A percentile compares a stretch with the other conserved stretches of the same genome.
These are phyloP conservation scores for Nudaria mundana DNA, from an alignment of 2,888 invertebrate genomes.

Conservation along the genomic window DNA sequence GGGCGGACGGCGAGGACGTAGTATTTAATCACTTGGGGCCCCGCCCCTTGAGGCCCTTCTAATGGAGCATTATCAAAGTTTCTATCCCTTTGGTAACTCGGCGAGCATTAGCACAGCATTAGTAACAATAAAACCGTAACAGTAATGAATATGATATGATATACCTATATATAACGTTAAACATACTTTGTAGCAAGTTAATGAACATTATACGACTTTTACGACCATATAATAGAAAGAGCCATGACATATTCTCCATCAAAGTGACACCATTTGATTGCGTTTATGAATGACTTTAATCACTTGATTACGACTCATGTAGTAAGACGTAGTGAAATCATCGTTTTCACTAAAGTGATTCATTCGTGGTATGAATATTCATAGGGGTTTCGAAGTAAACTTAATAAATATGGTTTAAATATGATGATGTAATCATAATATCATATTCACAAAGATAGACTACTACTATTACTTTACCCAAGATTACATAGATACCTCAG, in stretches of 20 bases:
- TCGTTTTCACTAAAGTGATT: slow-evolving; percentile 25
- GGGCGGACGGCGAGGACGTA: too few relatives aligned
- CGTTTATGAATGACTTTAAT: slow-evolving; percentile 28
- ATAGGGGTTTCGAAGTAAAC: slow-evolving; percentile 27
- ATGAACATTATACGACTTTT: slow-evolving; percentile 12
- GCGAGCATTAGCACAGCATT: too few relatives aligned
- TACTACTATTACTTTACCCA: too few relatives aligned
- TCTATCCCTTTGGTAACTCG: too few relatives aligned
- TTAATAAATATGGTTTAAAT: slow-evolving; percentile 23
- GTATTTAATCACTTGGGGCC: too few relatives aligned
- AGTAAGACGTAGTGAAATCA: slow-evolving; percentile 34
- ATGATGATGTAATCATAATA: slow-evolving; percentile 14
- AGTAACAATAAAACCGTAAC: too few relatives aligned
- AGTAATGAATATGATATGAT: too few relatives aligned
- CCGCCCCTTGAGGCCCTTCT: too few relatives aligned
- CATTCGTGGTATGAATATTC: slow-evolving; percentile 20
- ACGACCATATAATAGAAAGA: slow-evolving; percentile 20
- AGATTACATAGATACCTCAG: too few relatives aligned
- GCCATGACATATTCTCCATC: slow-evolving; percentile 25
- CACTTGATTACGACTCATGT: slow-evolving; percentile 23
- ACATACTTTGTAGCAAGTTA: too few relatives aligned
- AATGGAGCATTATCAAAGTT: too few relatives aligned
- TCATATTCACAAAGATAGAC: background rate
- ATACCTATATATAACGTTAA: too few relatives aligned
- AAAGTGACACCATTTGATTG: slow-evolving; percentile 30